phyloP scores from a whole-genome alignment of 2,797 vertebrate genomes.

The Hyperoplus lanceolatus region DNA sequence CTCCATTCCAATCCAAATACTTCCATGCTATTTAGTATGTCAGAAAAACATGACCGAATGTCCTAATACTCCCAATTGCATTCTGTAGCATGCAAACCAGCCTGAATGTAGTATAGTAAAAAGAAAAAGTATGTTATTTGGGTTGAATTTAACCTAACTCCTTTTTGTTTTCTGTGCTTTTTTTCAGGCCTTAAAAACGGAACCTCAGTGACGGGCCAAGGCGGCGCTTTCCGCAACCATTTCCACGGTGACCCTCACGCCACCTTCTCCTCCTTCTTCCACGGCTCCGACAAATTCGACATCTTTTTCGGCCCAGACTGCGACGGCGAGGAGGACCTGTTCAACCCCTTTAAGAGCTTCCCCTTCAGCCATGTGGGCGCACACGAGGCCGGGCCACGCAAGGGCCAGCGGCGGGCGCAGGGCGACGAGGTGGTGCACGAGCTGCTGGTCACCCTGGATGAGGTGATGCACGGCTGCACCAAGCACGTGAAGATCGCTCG shows the following conservation, averaged over 20 bases:
- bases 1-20: not conserved
- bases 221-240: slow-evolving; percentile 89
- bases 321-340: slow-evolving; percentile 90
- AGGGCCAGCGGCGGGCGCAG: slow-evolving; percentile 81
- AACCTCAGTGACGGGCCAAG: slow-evolving; percentile 65
- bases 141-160: not conserved
- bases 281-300: slow-evolving; percentile 93
- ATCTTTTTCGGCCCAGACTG: slow-evolving; percentile 92
- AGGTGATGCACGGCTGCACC: slow-evolving; percentile 94
- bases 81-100: no score
- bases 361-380: slow-evolving; percentile 87
- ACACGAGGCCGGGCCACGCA: slow-evolving; percentile 67
- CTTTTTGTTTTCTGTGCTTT: slow-evolving; percentile 13
- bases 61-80: no score
- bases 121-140: no score
- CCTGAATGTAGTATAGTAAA: no score
- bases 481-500: slow-evolving; percentile 96
- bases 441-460: slow-evolving; percentile 93
- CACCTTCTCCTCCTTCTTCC: slow-evolving; percentile 92
- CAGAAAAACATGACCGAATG: no score
- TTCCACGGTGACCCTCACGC: slow-evolving; percentile 91
- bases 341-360: slow-evolving; percentile 92
- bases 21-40: no score
- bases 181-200: slow-evolving; percentile 79
- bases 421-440: slow-evolving; percentile 91